A percentile compares a stretch with the other conserved stretches of the same genome.
phyloP scores from a whole-genome alignment of 1,140 invertebrate species.

The Hormaphis cornu region DNA sequence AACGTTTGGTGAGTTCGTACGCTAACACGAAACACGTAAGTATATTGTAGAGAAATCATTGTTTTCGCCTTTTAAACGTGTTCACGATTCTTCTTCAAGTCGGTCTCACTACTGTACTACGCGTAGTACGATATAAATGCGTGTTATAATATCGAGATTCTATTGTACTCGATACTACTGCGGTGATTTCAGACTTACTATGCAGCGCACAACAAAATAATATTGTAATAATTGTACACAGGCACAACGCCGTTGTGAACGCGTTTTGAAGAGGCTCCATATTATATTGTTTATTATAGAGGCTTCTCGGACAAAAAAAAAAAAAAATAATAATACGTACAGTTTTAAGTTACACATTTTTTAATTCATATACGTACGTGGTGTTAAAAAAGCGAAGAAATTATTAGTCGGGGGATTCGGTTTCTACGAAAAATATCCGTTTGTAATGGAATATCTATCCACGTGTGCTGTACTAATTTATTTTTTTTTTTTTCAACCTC shows the following conservation, averaged over 20 bases:
- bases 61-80: too few species aligned
- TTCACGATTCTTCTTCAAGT: constrained; percentile 11
- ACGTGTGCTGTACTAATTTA: constrained; percentile 9
- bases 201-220: background rate
- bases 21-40: too few species aligned
- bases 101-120: background rate
- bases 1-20: too few species aligned
- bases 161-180: background rate
- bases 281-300: constrained; percentile 18
- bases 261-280: background rate
- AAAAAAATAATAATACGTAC: background rate
- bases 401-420: constrained; percentile 2
- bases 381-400: background rate
- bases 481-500: background rate
- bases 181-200: background rate
- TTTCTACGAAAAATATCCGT: constrained; percentile 12
- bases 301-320: background rate
- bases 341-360: too few species aligned
- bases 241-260: too few species aligned
- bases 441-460: background rate
- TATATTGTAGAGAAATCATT: too few species aligned
- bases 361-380: too few species aligned
- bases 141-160: constrained; percentile 10
- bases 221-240: background rate
- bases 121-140: background rate